Conservation (phyloP, 1,140 invertebrate species). For the Psilanteris sp. region DNA sequence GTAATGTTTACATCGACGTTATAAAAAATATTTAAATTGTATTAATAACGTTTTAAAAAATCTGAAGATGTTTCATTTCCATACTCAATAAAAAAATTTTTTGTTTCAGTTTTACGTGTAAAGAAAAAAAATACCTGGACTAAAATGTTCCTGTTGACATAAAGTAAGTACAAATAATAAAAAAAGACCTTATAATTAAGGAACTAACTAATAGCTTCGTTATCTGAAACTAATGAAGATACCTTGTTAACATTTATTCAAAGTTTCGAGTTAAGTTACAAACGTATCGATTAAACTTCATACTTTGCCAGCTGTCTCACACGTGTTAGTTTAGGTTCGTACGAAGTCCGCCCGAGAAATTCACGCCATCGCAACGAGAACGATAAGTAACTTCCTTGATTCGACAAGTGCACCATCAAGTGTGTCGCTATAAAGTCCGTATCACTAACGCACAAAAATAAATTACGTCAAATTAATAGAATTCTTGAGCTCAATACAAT, state of each 20-base stretch:
- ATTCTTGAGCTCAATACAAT: constrained; percentile 49
- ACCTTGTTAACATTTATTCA: constrained; percentile 54
- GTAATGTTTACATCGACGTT: no score
- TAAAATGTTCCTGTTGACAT: background rate
- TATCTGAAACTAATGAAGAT: constrained; percentile 54
- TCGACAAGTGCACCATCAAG: constrained; percentile 55
- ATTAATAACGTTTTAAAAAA: no score
- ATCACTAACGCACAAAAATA: constrained; percentile 50
- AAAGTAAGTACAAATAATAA: constrained; percentile 22
- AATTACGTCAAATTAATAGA: constrained; percentile 55
- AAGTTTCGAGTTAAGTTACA: constrained; percentile 53
- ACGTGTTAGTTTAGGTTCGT: constrained; percentile 58
- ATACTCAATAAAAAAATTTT: constrained; percentile 6
- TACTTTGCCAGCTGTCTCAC: constrained; percentile 53
- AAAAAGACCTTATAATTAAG: background rate
- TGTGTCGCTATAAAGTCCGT: constrained; percentile 56
- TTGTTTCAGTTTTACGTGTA: constrained; percentile 13
- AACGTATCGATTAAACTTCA: constrained; percentile 64
- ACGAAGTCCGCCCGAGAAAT: constrained; percentile 51
- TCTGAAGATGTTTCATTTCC: no score
- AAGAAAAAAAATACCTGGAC: background rate
- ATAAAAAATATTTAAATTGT: no score
- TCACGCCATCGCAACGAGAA: constrained; percentile 50
- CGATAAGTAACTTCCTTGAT: constrained; percentile 64
- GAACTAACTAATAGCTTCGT: constrained; percentile 1